Base-by-base conservation (phyloP, 1,140 invertebrate genomes). In the Colletes latitarsis region DNA sequence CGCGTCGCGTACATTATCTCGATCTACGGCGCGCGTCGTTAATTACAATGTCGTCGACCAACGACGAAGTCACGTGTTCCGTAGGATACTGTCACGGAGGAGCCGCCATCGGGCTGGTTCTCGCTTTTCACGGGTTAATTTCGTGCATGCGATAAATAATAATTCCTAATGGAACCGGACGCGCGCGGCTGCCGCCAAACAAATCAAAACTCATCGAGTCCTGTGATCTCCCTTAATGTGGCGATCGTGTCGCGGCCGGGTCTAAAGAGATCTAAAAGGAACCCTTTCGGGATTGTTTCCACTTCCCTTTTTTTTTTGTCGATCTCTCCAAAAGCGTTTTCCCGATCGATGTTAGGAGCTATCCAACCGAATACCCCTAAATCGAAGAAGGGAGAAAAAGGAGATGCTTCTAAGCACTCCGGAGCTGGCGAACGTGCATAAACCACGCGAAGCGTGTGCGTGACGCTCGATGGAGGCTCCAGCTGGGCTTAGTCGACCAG, bases 221-320 rank as follows among this genome's bases (percentile, higher is more conserved):
- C 60, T 84, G 69, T 87, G 84, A 84, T 87, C 86, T 82, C 8
- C 2, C 43, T 84, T 87, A 88, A 87, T 82, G 85, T 71, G 79
- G 77, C 79, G 85, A 87, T 87, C 86, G 86, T 88, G 86, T 87
- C 82, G 53, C 41, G 17, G 10, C 6, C 53, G 75, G 17, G 75
- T 77, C 73, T 69, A 43, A 70, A 43, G 63, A 87, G 85, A 87
- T 88, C 81, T 71, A 17, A 66, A 21, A 6, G 19, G 58, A 84
- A 87, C 85, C 86, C 82, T 82, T 87, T 84, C 82, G 15, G 52
- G 43, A 43, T 63, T 15, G 5, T 21, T 52, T 15, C 21, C 21
- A 3, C 21, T 55, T 15, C 21, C 10, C 2, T 10, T 6, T 15
- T 55, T 67, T 39, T n/a, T 52, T 3, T 14, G 30, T 4, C 43